Base-by-base conservation (phyloP, 2,797 vertebrate species). In the Sphenodon punctatus region DNA sequence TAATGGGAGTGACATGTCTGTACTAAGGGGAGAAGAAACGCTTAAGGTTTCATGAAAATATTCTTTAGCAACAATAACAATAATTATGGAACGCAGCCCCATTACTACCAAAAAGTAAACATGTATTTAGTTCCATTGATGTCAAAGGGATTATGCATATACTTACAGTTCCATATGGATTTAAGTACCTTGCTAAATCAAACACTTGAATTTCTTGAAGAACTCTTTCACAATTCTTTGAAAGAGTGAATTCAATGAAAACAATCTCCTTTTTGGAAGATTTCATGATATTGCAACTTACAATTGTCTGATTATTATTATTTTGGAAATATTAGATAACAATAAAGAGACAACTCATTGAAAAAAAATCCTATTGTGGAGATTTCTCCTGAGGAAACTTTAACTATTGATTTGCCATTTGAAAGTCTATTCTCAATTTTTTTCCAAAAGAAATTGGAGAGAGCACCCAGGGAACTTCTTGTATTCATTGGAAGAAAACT, bases 1-100 rank as follows among this genome's bases (percentile, higher is more conserved):
- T 77, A 91, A 93, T 72, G 76, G 65, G 56, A 88, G 80, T 85
- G 88, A 85, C 87, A 85, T 73, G 22, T n/a, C 43, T 80, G 30
- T 77, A 78, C 11, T 72, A 49, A 81, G n/a, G 85, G 25, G 13
- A 75, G 85, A 84, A 92, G 5, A 4, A 58, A 67, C 77, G 68
- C 53, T 71, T 36, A 88, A 76, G 74, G 80, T 86, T 85, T 82
- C 51, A 75, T 66, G 81, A 69, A 82, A 90, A 80, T 91, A 82
- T 82, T 86, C 88, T 61, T 85, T 78, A 58, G 10, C 14, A 87
- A 75, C 77, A 77, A 69, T 60, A 45, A 30, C 30, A 75, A 53
- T 70, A 75, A 69, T 59, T 74, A 78, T 66, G 46, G 39, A 80
- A 61, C 74, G 30, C 65, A 39, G 6, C 23, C 23, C 79, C 23